A percentile compares a stretch with the other conserved stretches of the same genome.
Conservation (phyloP, 2,113 vertebrate genomes). For the Psettodes erumei region DNA sequence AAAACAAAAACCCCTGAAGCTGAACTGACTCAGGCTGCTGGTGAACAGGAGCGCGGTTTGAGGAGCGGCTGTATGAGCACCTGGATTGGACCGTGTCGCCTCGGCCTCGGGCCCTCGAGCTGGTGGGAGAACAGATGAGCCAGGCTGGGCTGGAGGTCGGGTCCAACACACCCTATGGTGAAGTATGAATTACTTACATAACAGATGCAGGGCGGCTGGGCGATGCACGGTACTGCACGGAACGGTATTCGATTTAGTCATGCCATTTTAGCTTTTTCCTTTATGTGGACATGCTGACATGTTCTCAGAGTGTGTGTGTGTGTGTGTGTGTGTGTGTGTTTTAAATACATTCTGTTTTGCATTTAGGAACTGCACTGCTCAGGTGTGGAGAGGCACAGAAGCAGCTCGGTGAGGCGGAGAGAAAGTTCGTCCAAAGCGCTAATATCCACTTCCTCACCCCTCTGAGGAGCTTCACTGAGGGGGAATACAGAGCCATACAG, state of each 20-base stretch:
- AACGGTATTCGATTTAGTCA: no score
- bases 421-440: conserved; percentile 90
- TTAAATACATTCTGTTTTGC: background rate
- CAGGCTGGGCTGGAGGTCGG: conserved; percentile 92
- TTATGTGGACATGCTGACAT: background rate
- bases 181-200: conserved; percentile 7
- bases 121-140: conserved; percentile 90
- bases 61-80: conserved; percentile 93
- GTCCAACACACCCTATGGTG: conserved; percentile 79
- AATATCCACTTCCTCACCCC: conserved; percentile 93
- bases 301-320: no score
- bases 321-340: no score
- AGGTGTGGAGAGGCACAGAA: conserved; percentile 93
- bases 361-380: conserved; percentile 89
- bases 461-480: conserved; percentile 91
- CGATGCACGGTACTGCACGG: no score
- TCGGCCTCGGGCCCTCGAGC: conserved; percentile 87
- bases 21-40: conserved; percentile 18
- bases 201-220: no score
- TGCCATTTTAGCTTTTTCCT: background rate
- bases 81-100: conserved; percentile 90
- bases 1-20: background rate
- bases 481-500: conserved; percentile 91
- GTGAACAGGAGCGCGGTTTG: conserved; percentile 88
- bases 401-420: conserved; percentile 89